Conservation (phyloP, 2,888 invertebrate species). For the Crepidodera aurea region DNA sequence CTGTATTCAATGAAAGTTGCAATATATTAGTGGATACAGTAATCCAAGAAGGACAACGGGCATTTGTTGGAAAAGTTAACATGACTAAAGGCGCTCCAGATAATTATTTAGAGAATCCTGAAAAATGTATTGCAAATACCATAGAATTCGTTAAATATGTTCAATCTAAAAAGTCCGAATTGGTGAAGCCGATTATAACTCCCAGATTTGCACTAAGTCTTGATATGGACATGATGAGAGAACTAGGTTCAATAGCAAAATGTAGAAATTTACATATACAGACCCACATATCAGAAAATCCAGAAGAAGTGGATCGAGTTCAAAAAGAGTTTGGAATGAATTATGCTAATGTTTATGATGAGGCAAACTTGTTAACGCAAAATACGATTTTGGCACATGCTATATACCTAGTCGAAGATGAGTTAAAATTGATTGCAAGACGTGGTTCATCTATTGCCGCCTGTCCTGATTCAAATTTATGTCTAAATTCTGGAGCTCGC, state of each 20-base stretch:
- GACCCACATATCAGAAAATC: conserved; percentile 87
- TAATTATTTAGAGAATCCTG: conserved; percentile 70
- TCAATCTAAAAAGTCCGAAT: conserved; percentile 66
- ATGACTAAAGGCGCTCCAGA: conserved; percentile 69
- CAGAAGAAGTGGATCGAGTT: conserved; percentile 75
- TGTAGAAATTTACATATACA: conserved; percentile 77
- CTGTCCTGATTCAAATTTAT: conserved; percentile 87
- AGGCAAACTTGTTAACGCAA: conserved; percentile 74
- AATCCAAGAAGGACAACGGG: conserved; percentile 76
- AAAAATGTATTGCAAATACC: conserved; percentile 70
- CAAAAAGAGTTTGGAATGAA: conserved; percentile 64
- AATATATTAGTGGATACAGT: conserved; percentile 75
- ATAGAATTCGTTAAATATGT: conserved; percentile 71
- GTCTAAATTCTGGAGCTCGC: conserved; percentile 82
- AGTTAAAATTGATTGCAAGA: conserved; percentile 69
- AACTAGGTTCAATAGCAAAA: conserved; percentile 73
- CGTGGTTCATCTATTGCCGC: conserved; percentile 78
- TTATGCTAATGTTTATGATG: conserved; percentile 82
- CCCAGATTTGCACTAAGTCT: conserved; percentile 88
- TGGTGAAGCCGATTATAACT: conserved; percentile 81
- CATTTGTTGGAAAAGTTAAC: conserved; percentile 87
- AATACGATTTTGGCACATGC: conserved; percentile 89
- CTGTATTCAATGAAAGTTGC: conserved; percentile 76
- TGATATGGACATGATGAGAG: conserved; percentile 72
- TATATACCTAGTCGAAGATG: conserved; percentile 75